Evolutionary conservation across 1,140 invertebrate genomes (phyloP), one percentile per base, ranked within the genome.

Genomic region (Papilio aristodemus): DNA sequence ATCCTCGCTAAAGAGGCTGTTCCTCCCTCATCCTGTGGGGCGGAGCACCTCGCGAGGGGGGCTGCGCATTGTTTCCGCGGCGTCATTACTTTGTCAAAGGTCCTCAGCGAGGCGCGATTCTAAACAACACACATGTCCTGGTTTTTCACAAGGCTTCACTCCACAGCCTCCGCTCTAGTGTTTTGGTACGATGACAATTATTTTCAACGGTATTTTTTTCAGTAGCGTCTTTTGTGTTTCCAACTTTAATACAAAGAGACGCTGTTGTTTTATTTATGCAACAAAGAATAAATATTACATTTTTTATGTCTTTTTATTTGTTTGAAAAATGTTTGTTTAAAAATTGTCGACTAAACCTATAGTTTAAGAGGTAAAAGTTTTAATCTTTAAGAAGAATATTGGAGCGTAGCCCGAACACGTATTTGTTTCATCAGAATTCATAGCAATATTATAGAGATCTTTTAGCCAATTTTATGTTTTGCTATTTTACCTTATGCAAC

Each of bases 61-160:
- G 67, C 50, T 60, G 36, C 25, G 67, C 78, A 83, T 85, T 87
- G 80, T 87, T 82, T 83, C 54, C 71, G 68, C 74, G 63, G 70
- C 85, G 80, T 85, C 85, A 85, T 84, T 85, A 87, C 85, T 87
- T 87, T 85, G 85, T 85, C 85, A 87, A 83, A 87, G 83, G 85
- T 85, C 83, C 83, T 84, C 75, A 69, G 73, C 68, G 70, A 76
- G 76, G 72, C 76, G 80, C 74, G 77, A 81, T 76, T 78, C 74
- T 71, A 66, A 60, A 63, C 62, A 68, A 63, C 74, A 71, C 63
- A 71, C 71, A 72, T 78, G 74, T 74, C 71, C 73, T 64, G 69
- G 60, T 64, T 64, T 64, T 64, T 64, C 17, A 64, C 62, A 43
- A 64, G 62, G 62, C 25, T 64, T 27, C 62, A 8, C 19, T 43